Conservation (phyloP, 2,113 vertebrate genomes). For the Zosterops hypoxanthus region DNA sequence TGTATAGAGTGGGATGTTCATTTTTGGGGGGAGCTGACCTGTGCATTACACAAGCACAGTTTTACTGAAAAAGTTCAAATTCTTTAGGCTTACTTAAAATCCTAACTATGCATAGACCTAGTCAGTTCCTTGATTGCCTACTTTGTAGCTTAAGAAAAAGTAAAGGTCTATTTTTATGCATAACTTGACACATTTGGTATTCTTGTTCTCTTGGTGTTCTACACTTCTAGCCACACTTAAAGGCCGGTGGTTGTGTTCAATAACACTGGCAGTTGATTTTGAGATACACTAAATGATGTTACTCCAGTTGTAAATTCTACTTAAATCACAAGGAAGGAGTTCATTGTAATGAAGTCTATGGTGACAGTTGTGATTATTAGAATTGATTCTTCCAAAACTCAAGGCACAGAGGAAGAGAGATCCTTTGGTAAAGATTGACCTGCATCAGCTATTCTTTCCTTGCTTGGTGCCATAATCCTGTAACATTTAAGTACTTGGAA, state of each 20-base stretch:
- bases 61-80: background rate
- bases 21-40: background rate
- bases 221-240: background rate
- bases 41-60: background rate
- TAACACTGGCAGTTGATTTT: background rate
- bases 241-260: background rate
- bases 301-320: background rate
- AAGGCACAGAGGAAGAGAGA: background rate
- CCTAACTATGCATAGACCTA: conserved; percentile 42
- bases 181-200: background rate
- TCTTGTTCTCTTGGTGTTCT: background rate
- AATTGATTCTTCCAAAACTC: background rate
- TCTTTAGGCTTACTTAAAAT: background rate
- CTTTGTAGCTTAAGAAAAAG: background rate
- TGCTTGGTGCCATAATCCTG: background rate
- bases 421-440: background rate
- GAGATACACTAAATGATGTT: background rate
- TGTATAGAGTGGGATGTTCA: background rate
- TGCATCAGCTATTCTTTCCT: background rate
- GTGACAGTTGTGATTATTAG: background rate
- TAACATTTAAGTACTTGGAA: background rate
- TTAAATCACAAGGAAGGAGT: background rate
- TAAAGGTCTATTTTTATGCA: conserved; percentile 32
- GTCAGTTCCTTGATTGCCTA: conserved; percentile 3
- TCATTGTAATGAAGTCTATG: background rate